phyloP scores from a whole-genome alignment of 2,888 invertebrate species.

The Drosophila gaucha region DNA sequence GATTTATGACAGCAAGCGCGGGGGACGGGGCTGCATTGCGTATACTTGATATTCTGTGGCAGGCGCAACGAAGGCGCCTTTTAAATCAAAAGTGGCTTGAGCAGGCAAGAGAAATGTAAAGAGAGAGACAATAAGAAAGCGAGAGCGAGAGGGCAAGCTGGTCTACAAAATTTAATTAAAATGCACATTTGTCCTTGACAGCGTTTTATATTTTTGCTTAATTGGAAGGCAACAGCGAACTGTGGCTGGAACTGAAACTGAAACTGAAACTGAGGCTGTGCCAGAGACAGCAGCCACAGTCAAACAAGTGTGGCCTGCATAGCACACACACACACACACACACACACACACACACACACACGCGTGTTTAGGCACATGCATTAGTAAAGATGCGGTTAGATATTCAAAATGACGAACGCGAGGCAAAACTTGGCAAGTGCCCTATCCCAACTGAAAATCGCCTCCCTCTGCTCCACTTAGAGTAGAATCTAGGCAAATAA shows the following conservation, averaged over 20 bases:
- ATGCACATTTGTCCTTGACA: conserved; percentile 80
- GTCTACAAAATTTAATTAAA: conserved; percentile 72
- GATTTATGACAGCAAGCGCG: conserved; percentile 65
- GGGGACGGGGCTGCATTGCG: conserved; percentile 46
- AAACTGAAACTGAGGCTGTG: conserved; percentile 1
- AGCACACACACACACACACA: conserved; percentile 14
- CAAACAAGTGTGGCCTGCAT: conserved; percentile 51
- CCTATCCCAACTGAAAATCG: not conserved
- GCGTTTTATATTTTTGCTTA: conserved; percentile 73
- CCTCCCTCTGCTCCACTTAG: conserved; percentile 23
- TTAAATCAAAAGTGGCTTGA: conserved; percentile 54
- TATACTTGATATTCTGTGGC: conserved; percentile 62
- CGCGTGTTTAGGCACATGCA: conserved; percentile 7
- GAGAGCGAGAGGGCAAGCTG: conserved; percentile 20
- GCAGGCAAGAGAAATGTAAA: conserved; percentile 28
- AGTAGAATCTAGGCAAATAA: not conserved
- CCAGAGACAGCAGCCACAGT: conserved; percentile 11
- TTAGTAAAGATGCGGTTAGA: conserved; percentile 53
- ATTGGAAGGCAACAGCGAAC: conserved; percentile 62
- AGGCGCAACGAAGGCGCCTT: conserved; percentile 38
- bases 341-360: conserved; percentile 6
- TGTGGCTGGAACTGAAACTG: conserved; percentile 20
- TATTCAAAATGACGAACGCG: conserved; percentile 52
- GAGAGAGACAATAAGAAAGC: conserved; percentile 8
- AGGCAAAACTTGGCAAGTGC: conserved; percentile 29